Evolutionary conservation across 2,888 invertebrate species (phyloP).

Genomic region (Stenoptilia bipunctidactyla): DNA sequence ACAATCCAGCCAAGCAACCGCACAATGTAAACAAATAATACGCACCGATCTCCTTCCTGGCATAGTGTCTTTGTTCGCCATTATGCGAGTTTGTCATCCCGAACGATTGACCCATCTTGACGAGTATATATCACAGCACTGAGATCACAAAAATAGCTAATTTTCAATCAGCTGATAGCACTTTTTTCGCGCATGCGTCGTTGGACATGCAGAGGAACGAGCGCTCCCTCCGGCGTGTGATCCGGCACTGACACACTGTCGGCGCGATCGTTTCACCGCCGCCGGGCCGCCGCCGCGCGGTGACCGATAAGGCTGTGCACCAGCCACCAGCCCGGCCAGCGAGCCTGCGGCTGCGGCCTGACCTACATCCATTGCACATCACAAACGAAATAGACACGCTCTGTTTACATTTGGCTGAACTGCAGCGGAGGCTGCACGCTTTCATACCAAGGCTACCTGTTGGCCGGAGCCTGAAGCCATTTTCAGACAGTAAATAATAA

Average conservation of each 20-base stretch:
- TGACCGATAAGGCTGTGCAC: slow-evolving; percentile 9
- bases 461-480: too few species aligned
- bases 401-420: too few species aligned
- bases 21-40: slow-evolving; percentile 9
- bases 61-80: slow-evolving; percentile 45
- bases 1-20: neutral
- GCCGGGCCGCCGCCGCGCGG: slow-evolving; percentile 3
- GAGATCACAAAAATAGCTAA: slow-evolving; percentile 25
- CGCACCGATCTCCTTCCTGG: slow-evolving; percentile 63
- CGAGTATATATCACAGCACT: slow-evolving; percentile 32
- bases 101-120: slow-evolving; percentile 62
- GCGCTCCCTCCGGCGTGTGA: neutral
- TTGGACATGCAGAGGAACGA: slow-evolving; percentile 5
- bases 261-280: slow-evolving; percentile 9
- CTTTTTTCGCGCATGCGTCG: slow-evolving; percentile 39
- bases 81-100: slow-evolving; percentile 59
- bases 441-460: too few species aligned
- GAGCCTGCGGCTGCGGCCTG: too few species aligned
- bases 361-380: slow-evolving; percentile 1
- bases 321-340: too few species aligned
- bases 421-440: too few species aligned
- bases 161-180: slow-evolving; percentile 42
- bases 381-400: too few species aligned
- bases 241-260: neutral
- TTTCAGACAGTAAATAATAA: too few species aligned